phyloP scores from a whole-genome alignment of 2,113 vertebrate species.

The Micronycteris hirsuta region DNA sequence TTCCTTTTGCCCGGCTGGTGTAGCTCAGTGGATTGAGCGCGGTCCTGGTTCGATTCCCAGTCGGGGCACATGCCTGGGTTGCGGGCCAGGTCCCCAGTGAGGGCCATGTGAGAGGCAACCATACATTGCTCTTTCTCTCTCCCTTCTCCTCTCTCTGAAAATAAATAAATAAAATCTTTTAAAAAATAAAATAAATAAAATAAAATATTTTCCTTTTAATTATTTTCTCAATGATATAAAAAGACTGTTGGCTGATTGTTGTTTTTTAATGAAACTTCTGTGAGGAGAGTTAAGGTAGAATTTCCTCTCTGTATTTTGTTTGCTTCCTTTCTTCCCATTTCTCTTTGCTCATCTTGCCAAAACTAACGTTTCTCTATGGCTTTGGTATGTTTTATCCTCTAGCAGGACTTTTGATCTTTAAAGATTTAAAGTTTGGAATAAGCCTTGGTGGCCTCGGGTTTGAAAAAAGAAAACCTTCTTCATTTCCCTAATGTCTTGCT shows the following conservation, averaged over 20 bases:
- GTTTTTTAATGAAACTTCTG: constrained; percentile 57
- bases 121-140: no score
- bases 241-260: constrained; percentile 45
- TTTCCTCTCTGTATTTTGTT: constrained; percentile 74
- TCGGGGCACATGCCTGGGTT: no score
- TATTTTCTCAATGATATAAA: constrained; percentile 51
- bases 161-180: no score
- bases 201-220: constrained; percentile 54
- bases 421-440: constrained; percentile 67
- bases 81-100: no score
- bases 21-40: no score
- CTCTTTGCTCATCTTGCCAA: constrained; percentile 79
- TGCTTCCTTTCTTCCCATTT: constrained; percentile 75
- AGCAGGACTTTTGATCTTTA: constrained; percentile 60
- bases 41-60: no score
- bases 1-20: no score
- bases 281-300: constrained; percentile 63
- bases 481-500: constrained; percentile 52
- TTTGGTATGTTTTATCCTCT: constrained; percentile 71
- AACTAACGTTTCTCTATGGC: constrained; percentile 70
- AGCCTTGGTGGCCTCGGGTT: constrained; percentile 63
- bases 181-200: no score
- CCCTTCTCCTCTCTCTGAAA: no score
- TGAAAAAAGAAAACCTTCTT: constrained; percentile 55
- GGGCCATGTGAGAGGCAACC: no score